Base-by-base conservation (phyloP, 2,113 vertebrate genomes). In the Microtus montanus region DNA sequence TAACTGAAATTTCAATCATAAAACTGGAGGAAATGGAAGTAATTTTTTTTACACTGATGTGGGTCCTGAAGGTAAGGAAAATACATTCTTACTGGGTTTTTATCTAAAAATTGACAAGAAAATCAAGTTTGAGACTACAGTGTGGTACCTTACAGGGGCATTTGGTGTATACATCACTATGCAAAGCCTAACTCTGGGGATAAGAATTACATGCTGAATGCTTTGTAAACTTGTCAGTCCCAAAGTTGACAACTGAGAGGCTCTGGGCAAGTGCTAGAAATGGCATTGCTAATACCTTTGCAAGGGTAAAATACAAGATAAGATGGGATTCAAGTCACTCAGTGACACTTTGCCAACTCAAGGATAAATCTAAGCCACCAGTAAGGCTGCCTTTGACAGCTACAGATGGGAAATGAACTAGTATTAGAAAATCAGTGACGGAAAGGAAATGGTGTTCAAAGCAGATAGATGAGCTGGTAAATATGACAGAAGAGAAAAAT, bases 221-320 rank as follows among this genome's bases (percentile, higher is more conserved):
- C 93, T 97, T 92, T 92, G 80, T 74, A 93, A 92, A 90, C 33
- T 54, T 84, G 90, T 84, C 96, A 94, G 5, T 95, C 68, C 92
- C 22, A 41, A 78, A 71, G 47, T 24, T 89, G 90, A 90, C 92
- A 93, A 10, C 11, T 93, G 33, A 75, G n/a, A 35, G 14, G 63
- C 54, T 28, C 1, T 75, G 58, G 41, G 26, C 12, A 33, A 0
- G 30, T 20, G 35, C 22, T 77, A 15, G 26, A 15, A 80, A 19
- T 89, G 91, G 94, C 90, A 93, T 44, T 75, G n/a, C 63, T 70
- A 79, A 74, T 47, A 87, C 52, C 20, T 91, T 44, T 93, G 82
- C 14, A 58, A 89, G 54, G 8, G n/a, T 54, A 44, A 38, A 24
- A 63, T 86, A n/a, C 26, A 71, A 92, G 88, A 71, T 77, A 90